Conservation (phyloP, 1,140 invertebrate species). For the Centruroides vittatus region DNA sequence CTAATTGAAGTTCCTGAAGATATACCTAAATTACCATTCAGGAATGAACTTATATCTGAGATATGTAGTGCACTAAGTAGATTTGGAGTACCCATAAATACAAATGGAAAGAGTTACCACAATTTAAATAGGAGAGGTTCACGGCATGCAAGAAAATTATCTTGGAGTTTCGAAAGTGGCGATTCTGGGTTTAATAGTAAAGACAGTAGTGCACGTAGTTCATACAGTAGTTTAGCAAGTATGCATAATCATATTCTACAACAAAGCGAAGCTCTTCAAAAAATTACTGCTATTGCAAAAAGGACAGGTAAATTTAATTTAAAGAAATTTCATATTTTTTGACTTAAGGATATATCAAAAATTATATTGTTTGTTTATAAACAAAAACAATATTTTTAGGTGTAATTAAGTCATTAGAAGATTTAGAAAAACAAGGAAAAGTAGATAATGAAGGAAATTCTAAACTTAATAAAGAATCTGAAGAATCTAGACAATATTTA, state of each 20-base stretch:
- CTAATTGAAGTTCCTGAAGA: constrained; percentile 89
- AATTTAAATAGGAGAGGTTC: constrained; percentile 15
- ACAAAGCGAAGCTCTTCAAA: constrained; percentile 50
- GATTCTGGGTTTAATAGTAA: constrained; percentile 13
- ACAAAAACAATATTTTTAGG: constrained; percentile 7
- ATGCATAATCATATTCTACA: constrained; percentile 31
- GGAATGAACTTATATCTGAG: constrained; percentile 69
- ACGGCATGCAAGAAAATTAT: constrained; percentile 10
- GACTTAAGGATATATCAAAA: too few species aligned
- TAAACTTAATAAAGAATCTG: constrained; percentile 10
- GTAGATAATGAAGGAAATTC: constrained; percentile 11
- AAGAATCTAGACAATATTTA: constrained; percentile 48
- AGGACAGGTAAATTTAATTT: constrained; percentile 29
- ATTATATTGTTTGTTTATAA: too few species aligned
- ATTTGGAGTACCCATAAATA: constrained; percentile 8
- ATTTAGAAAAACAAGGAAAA: constrained; percentile 21
- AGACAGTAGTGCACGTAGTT: constrained; percentile 15
- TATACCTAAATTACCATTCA: constrained; percentile 79
- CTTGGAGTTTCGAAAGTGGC: constrained; percentile 15
- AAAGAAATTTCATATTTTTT: too few species aligned
- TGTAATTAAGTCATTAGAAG: constrained; percentile 28
- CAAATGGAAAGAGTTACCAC: constrained; percentile 1
- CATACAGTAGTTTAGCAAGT: constrained; percentile 14
- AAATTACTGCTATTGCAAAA: constrained; percentile 61
- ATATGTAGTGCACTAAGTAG: constrained; percentile 60